Percentiles rank a stretch among this genome's conserved stretches.
These are phyloP conservation scores for Drosophila bocki DNA, from an alignment of 1,140 invertebrate genomes.

Conservation along the genomic window DNA sequence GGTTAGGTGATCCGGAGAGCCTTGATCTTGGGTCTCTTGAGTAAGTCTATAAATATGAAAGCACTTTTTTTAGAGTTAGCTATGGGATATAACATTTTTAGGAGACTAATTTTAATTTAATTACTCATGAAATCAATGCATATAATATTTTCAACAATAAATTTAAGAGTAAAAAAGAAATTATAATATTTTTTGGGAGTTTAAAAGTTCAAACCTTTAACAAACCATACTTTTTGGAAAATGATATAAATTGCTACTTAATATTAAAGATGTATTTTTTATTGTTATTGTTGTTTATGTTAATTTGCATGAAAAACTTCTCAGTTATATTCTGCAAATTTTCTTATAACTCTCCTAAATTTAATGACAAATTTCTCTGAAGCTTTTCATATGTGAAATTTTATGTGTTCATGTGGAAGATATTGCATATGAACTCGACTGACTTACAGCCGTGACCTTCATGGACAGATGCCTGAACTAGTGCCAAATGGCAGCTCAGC, in stretches of 20 bases:
- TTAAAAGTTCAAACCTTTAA: too few species aligned
- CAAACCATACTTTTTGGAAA: background rate
- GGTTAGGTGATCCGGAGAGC: slow-evolving; percentile 15
- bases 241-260: background rate
- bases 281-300: background rate
- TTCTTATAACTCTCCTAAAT: too few species aligned
- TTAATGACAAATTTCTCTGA: background rate
- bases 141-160: background rate
- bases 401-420: background rate
- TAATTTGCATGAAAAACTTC: background rate
- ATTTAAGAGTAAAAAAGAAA: background rate
- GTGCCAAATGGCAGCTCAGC: slow-evolving; percentile 27
- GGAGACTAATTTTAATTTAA: background rate
- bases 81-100: background rate
- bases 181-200: background rate
- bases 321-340: background rate
- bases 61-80: background rate
- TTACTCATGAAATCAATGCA: background rate
- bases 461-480: background rate
- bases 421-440: background rate
- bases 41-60: slow-evolving; percentile 4
- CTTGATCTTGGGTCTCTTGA: slow-evolving; percentile 30
- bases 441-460: slow-evolving; percentile 34
- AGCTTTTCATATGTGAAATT: background rate
- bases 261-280: background rate